Percentiles rank a stretch among this genome's conserved stretches.
Conservation (phyloP, 2,797 vertebrate species). For the Muscicapa striata region DNA sequence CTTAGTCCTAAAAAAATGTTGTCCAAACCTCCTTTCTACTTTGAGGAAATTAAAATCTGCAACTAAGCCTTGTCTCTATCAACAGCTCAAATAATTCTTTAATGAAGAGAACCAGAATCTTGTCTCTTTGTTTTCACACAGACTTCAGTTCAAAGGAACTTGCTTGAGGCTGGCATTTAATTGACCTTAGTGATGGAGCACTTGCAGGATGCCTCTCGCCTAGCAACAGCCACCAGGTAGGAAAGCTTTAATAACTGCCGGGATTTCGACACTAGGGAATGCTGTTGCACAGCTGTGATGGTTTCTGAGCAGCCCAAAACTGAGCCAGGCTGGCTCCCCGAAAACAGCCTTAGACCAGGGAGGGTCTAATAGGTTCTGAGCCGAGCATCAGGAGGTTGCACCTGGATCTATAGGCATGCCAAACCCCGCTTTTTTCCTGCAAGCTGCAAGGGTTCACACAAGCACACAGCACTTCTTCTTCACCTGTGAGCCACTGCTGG, state of each 20-base stretch:
- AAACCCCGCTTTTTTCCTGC: background rate
- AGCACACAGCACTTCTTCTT: background rate
- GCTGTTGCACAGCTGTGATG: background rate
- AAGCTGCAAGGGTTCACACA: background rate
- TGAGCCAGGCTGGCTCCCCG: background rate
- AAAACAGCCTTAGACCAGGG: background rate
- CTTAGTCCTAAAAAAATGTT: background rate
- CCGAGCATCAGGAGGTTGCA: background rate
- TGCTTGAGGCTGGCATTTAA: slow-evolving; percentile 51
- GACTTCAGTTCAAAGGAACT: slow-evolving; percentile 21
- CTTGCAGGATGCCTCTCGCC: slow-evolving; percentile 22
- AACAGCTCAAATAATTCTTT: background rate
- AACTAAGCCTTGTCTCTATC: background rate
- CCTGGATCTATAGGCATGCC: background rate
- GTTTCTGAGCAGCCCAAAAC: background rate
- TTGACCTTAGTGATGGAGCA: slow-evolving; percentile 27
- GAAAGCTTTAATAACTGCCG: slow-evolving; percentile 14
- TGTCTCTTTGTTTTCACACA: background rate
- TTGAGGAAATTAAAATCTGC: slow-evolving; percentile 20
- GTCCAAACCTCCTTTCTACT: background rate
- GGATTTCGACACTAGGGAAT: background rate
- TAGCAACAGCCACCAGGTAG: background rate
- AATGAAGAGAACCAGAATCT: slow-evolving; percentile 28
- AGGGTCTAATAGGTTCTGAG: background rate
- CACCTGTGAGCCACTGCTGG: fast-evolving